Conservation (phyloP, 2,797 vertebrate species). For the Brotula barbata region DNA sequence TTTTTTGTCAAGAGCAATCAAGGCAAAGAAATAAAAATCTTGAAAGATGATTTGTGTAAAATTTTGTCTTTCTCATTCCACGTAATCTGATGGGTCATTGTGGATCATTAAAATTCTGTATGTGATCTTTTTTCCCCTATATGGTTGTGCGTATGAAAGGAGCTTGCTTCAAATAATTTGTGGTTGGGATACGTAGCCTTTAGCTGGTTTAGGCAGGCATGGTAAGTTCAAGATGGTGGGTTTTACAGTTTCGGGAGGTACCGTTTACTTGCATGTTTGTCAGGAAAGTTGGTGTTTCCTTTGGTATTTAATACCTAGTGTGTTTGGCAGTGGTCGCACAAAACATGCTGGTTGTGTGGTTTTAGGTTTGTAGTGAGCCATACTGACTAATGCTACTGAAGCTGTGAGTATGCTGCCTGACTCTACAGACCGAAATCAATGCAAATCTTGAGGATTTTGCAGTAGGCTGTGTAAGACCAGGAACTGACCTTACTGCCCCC, state of each 20-base stretch:
- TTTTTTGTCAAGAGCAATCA: not conserved
- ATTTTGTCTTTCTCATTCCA: slow-evolving; percentile 41
- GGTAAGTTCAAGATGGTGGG: slow-evolving; percentile 13
- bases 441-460: slow-evolving; percentile 26
- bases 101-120: no score
- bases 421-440: slow-evolving; percentile 26
- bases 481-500: slow-evolving; percentile 44
- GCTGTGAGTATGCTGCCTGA: slow-evolving; percentile 27
- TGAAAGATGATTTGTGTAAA: no score
- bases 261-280: not conserved
- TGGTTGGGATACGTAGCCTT: slow-evolving; percentile 21
- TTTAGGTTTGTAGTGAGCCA: not conserved
- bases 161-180: slow-evolving; percentile 49
- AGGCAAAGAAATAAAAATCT: not conserved
- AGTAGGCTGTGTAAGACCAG: slow-evolving; percentile 33
- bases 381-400: slow-evolving; percentile 18
- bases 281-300: not conserved
- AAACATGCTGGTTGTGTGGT: slow-evolving; percentile 22
- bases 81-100: slow-evolving; percentile 36
- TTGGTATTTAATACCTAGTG: not conserved
- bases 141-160: not conserved
- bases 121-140: not conserved
- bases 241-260: not conserved
- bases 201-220: slow-evolving; percentile 24
- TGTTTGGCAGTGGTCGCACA: slow-evolving; percentile 3